A percentile compares a stretch with the other conserved stretches of the same genome.
Evolutionary conservation across 2,888 invertebrate genomes (phyloP).

Genomic region (Mythimna vitellina): DNA sequence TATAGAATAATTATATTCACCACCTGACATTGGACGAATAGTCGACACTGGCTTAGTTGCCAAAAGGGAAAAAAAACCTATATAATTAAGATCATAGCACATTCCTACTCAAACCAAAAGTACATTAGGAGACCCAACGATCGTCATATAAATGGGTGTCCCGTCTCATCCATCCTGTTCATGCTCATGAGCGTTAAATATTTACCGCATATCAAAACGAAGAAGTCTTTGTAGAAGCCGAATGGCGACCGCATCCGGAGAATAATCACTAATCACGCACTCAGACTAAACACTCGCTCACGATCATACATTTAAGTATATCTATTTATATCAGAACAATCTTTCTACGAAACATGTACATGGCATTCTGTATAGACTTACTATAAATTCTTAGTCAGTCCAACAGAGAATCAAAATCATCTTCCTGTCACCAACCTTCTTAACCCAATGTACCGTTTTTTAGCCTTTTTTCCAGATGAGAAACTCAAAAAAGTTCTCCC

Average conservation of each 20-base stretch:
- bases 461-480: no score
- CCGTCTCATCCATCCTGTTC: conserved; percentile 22
- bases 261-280: conserved; percentile 27
- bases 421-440: no score
- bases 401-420: background rate
- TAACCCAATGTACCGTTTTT: no score
- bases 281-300: conserved; percentile 48
- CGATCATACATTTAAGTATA: conserved; percentile 32
- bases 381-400: conserved; percentile 1
- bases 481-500: no score
- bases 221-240: conserved; percentile 28
- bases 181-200: conserved; percentile 5
- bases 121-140: background rate
- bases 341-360: background rate
- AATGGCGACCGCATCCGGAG: conserved; percentile 36
- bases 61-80: background rate
- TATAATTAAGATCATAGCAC: background rate
- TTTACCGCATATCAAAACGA: conserved; percentile 20
- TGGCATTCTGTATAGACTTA: background rate
- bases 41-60: no score
- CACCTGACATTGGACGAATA: no score
- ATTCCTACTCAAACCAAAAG: background rate
- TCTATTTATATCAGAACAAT: conserved; percentile 22
- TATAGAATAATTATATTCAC: background rate
- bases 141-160: background rate